Evolutionary conservation across 2,797 vertebrate species (phyloP), one percentile per base, ranked within the genome.

Genomic region (Lutjanus campechanus): DNA sequence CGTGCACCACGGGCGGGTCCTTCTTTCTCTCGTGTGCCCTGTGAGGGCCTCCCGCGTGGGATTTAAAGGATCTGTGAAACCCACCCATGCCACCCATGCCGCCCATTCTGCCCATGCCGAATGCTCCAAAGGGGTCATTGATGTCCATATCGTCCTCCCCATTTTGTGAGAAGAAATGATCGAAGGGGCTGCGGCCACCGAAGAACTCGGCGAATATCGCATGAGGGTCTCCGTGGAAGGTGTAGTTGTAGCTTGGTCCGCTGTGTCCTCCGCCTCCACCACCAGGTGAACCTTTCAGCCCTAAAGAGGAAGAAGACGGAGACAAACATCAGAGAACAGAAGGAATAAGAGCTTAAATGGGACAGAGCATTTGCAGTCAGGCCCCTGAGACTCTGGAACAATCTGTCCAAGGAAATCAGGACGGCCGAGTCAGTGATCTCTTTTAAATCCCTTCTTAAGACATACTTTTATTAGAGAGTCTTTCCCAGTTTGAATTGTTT

Each of bases 171-270:
- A 99, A 99, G 93, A 99, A 98, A 69, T 99, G 96, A 89, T 99
- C 98, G 62, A 99, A 99, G 1, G 98, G 97, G 88, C 96, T 98
- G 78, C 97, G 96, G 81, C 97, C 97, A 17, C 97, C 97, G 0
- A 99, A 99, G 93, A 99, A 98, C 89, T 99, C 97, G 0, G 97
- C 96, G 22, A 99, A 99, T 11, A 98, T 99, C 41, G 97, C 98
- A 3, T 99, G 98, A 8, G 98, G 98, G 85, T 99, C 98, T 0
- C 98, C 98, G 0, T 98, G 97, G 92, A 99, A 99, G 53, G 97
- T 97, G 92, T 99, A 99, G 84, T 97, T 96, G 92, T 96, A 98
- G 84, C 93, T 97, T 7, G 95, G 95, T 49, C 96, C 96, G 10
- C 96, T 96, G 69, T 95, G 95, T 85, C 96, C 96, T 41, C 91